Conservation (phyloP, 2,797 vertebrate genomes). For the Aplochiton taeniatus region DNA sequence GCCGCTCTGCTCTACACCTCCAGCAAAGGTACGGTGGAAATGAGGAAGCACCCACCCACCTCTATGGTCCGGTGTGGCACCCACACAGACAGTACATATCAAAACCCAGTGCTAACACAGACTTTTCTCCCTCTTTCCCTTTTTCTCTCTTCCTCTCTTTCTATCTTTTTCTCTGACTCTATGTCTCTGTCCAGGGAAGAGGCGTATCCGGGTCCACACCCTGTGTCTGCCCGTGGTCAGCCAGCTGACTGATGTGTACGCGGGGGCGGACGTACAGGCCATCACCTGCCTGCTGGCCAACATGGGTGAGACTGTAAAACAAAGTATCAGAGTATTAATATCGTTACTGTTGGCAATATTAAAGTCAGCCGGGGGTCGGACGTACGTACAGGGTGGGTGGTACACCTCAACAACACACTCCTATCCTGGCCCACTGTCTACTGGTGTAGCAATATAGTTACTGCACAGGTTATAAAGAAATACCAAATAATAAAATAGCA, state of each 20-base stretch:
- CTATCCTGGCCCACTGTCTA: too few species aligned
- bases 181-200: conserved; percentile 80
- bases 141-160: background rate
- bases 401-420: too few species aligned
- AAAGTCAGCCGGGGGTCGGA: too few species aligned
- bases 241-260: conserved; percentile 89
- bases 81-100: background rate
- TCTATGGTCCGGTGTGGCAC: too few species aligned
- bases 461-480: too few species aligned
- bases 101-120: background rate
- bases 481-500: too few species aligned
- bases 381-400: too few species aligned
- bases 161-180: background rate
- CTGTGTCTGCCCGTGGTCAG: conserved; percentile 93
- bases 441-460: too few species aligned
- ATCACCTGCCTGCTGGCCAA: conserved; percentile 91
- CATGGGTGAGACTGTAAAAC: conserved; percentile 87
- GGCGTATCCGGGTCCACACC: conserved; percentile 93
- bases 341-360: too few species aligned
- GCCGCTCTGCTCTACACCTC: conserved; percentile 96
- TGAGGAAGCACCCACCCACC: background rate
- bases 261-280: conserved; percentile 93
- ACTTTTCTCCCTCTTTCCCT: too few species aligned
- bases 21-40: conserved; percentile 84
- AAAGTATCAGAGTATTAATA: too few species aligned